Base-by-base conservation (phyloP, 2,797 vertebrate genomes). In the Fundulus diaphanus region DNA sequence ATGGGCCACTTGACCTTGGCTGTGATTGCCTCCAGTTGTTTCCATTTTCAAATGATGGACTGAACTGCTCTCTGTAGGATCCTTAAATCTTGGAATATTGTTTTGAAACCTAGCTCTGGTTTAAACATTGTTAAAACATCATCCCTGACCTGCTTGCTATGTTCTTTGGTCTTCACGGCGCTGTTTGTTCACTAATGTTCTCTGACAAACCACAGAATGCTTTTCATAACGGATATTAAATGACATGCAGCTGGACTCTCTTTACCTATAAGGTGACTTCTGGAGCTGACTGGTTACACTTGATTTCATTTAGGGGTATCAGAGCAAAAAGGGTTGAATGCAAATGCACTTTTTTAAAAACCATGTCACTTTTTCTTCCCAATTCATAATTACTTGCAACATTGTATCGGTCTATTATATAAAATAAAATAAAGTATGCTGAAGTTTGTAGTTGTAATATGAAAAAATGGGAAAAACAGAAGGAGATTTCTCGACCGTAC, bases 401-500 rank as follows among this genome's bases (percentile, higher is more conserved):
- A 48, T 18, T 18, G 15, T 48, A 16, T 48, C 18, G 15, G 46
- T 16, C 46, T 48, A 16, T 48, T 9, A 48, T 16, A 48, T 48
- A 48, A 48, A 48, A 48, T 24, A 18, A 52, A 24, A 52, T 52
- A 51, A 48, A 48, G 9, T 48, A 52, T n/a, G 29, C n/a, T 27
- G 27, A 56, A 3, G n/a, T 27, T 29, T 56, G 9, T 56, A 56
- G n/a, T 5, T 29, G 12, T 56, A 56, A 56, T 56, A 1, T 4
- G 9, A 56, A 13, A 44, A 44, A 7, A 7, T 51, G 22, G 27
- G 44, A 44, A 46, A 16, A 1, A 86, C 91, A 93, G 88, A 93
- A 73, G 91, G 92, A 91, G 86, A 90, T 93, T 92, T 93, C 88
- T 93, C 86, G 87, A 83, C 87, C 54, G 80, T 84, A 89, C 88